Percentiles rank a stretch among this genome's conserved stretches.
Conservation (phyloP, 1,140 invertebrate genomes). For the Drosophila lacertosa region DNA sequence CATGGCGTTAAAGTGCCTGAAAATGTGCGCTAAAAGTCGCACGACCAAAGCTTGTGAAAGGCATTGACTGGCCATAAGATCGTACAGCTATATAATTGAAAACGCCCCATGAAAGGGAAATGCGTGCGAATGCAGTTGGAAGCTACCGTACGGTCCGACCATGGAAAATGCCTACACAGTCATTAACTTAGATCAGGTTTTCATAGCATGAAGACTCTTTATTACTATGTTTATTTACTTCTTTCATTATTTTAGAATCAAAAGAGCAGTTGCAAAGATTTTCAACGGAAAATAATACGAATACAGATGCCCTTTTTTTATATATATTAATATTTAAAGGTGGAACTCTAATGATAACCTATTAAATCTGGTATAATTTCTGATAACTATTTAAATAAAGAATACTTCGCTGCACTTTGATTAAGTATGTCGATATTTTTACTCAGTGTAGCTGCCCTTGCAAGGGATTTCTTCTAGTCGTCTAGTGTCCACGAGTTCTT, state of each 20-base stretch:
- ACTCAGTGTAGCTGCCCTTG: background rate
- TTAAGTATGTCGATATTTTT: no score
- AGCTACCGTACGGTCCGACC: slow-evolving; percentile 52
- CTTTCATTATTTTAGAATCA: no score
- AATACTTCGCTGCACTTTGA: no score
- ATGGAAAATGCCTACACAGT: background rate
- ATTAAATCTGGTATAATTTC: no score
- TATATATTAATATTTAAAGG: no score
- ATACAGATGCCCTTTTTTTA: no score
- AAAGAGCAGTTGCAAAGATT: no score
- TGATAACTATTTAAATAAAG: no score
- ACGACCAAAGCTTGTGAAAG: slow-evolving; percentile 74
- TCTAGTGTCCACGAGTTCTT: background rate
- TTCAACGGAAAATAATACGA: no score
- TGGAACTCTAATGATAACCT: no score
- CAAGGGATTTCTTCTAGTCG: background rate
- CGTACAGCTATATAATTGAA: slow-evolving; percentile 70
- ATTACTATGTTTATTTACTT: background rate
- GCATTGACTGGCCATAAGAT: slow-evolving; percentile 42
- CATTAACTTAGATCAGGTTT: slow-evolving; percentile 14
- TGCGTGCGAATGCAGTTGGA: slow-evolving; percentile 43
- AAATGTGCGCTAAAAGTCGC: slow-evolving; percentile 79
- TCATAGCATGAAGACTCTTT: background rate
- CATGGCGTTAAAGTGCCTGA: slow-evolving; percentile 73
- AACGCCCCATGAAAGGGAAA: slow-evolving; percentile 77